These are phyloP conservation scores for Heliocidaris erythrogramma DNA, from an alignment of 35 echinoderm and acorn worm genomes.

Conservation along the genomic window DNA sequence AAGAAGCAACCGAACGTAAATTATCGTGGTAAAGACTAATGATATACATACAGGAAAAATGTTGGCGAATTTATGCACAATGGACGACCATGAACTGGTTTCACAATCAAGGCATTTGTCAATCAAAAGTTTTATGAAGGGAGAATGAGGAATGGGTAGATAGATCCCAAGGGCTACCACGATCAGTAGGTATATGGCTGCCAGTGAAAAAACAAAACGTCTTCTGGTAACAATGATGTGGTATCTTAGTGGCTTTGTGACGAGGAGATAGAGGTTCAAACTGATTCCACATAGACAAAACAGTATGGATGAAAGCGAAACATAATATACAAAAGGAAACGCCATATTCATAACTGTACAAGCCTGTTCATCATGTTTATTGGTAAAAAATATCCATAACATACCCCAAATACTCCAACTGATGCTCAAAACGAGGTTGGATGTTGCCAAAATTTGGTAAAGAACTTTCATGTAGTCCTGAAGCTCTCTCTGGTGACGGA, in stretches of 20 bases:
- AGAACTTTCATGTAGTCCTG: neutral
- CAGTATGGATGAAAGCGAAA: neutral
- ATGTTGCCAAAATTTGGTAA: neutral
- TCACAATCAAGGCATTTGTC: neutral
- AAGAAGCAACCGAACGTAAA: neutral
- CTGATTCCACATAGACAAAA: neutral
- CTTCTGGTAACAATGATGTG: neutral
- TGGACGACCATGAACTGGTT: neutral
- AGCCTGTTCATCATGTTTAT: neutral
- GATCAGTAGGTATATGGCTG: neutral
- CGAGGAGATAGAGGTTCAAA: neutral
- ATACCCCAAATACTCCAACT: neutral
- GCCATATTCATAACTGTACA: neutral
- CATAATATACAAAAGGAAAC: neutral
- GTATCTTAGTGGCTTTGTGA: neutral
- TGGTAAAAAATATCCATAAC: neutral
- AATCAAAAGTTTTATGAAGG: neutral
- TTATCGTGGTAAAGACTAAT: neutral
- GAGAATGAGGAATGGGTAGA: neutral
- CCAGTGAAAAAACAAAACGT: neutral
- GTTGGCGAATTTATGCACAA: neutral
- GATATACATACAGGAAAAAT: neutral
- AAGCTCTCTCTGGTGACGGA: constrained; percentile 5
- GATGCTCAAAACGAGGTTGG: neutral
- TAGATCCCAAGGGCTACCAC: neutral